These are phyloP conservation scores for Laupala kohalensis DNA, from an alignment of 1,140 invertebrate genomes.

Conservation along the genomic window DNA sequence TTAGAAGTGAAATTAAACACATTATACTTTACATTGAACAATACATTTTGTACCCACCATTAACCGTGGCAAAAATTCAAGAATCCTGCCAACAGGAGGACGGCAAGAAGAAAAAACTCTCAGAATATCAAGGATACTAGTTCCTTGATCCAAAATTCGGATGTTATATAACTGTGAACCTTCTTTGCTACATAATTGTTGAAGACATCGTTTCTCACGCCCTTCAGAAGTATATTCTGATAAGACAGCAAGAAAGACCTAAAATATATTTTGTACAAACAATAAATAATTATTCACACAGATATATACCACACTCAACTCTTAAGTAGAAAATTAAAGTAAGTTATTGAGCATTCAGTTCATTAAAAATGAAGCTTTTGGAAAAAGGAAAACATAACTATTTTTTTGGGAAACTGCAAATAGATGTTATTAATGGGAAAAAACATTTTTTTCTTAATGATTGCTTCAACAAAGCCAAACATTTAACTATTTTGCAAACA, in stretches of 20 bases:
- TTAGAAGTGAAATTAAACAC: neutral
- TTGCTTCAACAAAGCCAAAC: no score
- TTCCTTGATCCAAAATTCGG: slow-evolving; percentile 40
- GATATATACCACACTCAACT: neutral
- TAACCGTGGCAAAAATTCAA: slow-evolving; percentile 59
- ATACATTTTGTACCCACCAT: slow-evolving; percentile 20
- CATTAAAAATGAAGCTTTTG: neutral
- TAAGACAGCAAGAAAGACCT: slow-evolving; percentile 48
- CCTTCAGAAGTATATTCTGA: slow-evolving; percentile 41
- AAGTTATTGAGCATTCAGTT: neutral
- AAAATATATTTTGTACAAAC: slow-evolving; percentile 18
- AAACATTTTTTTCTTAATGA: no score
- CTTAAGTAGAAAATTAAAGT: neutral
- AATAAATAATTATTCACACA: neutral
- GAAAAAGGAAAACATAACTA: neutral
- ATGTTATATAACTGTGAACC: slow-evolving; percentile 44
- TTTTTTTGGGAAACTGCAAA: neutral
- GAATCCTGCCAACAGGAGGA: slow-evolving; percentile 46
- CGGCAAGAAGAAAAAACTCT: slow-evolving; percentile 43
- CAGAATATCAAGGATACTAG: slow-evolving; percentile 51
- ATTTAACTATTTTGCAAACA: no score
- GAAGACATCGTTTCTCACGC: slow-evolving; percentile 43
- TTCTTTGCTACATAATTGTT: slow-evolving; percentile 48
- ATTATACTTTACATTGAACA: no score
- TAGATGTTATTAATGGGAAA: neutral